Conservation (phyloP, 1,140 invertebrate species). For the Temnothorax longispinosus region DNA sequence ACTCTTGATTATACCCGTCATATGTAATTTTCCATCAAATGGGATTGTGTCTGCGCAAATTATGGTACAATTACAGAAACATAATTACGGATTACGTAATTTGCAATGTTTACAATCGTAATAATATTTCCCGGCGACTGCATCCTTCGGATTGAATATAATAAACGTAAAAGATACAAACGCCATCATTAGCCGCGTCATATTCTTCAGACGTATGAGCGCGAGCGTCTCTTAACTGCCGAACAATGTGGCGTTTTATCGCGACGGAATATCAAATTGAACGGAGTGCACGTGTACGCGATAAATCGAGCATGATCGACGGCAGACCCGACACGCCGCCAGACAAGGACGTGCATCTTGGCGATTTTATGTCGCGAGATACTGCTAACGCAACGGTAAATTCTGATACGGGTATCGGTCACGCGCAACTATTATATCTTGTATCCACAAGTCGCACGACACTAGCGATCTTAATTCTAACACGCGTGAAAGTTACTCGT, state of each 20-base stretch:
- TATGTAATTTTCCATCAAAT: too few relatives aligned
- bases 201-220: background rate
- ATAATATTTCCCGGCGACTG: background rate
- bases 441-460: background rate
- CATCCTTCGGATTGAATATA: background rate
- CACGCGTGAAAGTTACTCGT: constrained; percentile 30
- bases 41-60: too few relatives aligned
- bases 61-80: too few relatives aligned
- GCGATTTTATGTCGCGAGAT: background rate
- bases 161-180: background rate
- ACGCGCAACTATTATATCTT: background rate
- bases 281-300: background rate
- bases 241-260: constrained; percentile 4
- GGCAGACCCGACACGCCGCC: too few relatives aligned
- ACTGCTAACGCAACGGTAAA: background rate
- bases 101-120: too few relatives aligned
- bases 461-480: constrained; percentile 2
- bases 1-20: background rate
- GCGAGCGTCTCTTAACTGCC: background rate
- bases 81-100: too few relatives aligned
- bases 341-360: background rate
- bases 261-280: background rate
- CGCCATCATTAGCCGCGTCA: background rate
- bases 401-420: background rate
- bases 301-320: background rate